phyloP scores from a whole-genome alignment of 2,888 invertebrate species.

The Ochropleura plecta region DNA sequence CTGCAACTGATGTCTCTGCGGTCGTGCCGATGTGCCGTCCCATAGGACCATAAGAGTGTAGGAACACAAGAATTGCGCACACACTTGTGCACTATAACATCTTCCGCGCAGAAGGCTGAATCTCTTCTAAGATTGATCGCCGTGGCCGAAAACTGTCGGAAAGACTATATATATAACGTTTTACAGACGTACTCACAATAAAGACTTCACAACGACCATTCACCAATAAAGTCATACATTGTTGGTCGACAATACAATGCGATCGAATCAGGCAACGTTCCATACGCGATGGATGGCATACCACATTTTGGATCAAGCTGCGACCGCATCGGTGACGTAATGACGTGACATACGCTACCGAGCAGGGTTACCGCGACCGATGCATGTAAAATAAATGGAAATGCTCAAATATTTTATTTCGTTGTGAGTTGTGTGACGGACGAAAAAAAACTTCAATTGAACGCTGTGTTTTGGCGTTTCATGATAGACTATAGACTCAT shows the following conservation, averaged over 20 bases:
- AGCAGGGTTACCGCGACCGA: conserved; percentile 15
- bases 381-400: conserved; percentile 9
- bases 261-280: conserved; percentile 7
- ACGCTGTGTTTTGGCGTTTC: neutral
- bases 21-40: no score
- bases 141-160: no score
- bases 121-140: no score
- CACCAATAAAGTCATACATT: conserved; percentile 22
- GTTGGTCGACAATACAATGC: conserved; percentile 14
- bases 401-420: conserved; percentile 24
- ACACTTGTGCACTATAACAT: neutral
- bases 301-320: conserved; percentile 42
- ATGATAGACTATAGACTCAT: neutral
- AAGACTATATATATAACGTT: no score
- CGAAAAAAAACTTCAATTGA: neutral
- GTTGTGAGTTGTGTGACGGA: neutral
- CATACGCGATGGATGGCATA: conserved; percentile 21
- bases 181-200: neutral
- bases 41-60: no score
- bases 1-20: no score
- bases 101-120: no score
- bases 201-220: conserved; percentile 11
- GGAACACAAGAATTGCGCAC: no score
- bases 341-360: conserved; percentile 18
- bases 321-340: conserved; percentile 28